Base-by-base conservation (phyloP, 2,797 vertebrate species). In the Danionella dracula region DNA sequence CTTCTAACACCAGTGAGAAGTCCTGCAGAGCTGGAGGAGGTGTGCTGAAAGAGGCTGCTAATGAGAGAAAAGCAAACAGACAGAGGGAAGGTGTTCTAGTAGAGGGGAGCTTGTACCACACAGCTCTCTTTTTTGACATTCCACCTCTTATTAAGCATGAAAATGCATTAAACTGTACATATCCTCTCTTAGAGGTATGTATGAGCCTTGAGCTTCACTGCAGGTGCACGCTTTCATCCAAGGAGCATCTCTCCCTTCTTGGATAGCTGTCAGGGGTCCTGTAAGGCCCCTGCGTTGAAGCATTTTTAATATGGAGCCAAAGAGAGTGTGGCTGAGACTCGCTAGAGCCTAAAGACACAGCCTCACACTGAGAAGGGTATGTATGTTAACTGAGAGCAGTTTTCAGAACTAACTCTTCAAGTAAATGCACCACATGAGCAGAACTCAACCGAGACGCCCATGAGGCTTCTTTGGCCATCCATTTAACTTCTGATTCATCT, bases 181-280 rank as follows among this genome's bases (percentile, higher is more conserved):
- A 71, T 64, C 61, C 56, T 73, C 71, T 62, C 58, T 62, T 35
- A 51, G 32, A 4, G 2, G 68, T 16, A 7, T 9, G 29, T 45
- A 34, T 63, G 59, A 38, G 70, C 83, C 81, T 81, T 17, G 68
- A 81, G 85, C 78, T 50, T 73, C 87, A 77, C 81, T 53, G 83
- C 84, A 89, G 87, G 88, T 89, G 86, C 86, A 83, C 84, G 85
- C 80, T 83, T 88, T 89, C 79, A 88, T 88, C 82, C 73, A 69
- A 79, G 78, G 4, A 72, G 57, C 8, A 41, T 38, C 74, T 72
- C 13, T 74, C 67, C 12, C 51, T 70, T 57, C 59, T 34, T 83
- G 76, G 71, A 68, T 57, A 46, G 79, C 83, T 48, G 78, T 80
- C 67, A 54, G 73, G 82, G 81, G 82, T 77, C 79, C 78, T 79